A percentile compares a stretch with the other conserved stretches of the same genome.
Evolutionary conservation across 1,140 invertebrate species (phyloP).

Genomic region (Aplysia californica): DNA sequence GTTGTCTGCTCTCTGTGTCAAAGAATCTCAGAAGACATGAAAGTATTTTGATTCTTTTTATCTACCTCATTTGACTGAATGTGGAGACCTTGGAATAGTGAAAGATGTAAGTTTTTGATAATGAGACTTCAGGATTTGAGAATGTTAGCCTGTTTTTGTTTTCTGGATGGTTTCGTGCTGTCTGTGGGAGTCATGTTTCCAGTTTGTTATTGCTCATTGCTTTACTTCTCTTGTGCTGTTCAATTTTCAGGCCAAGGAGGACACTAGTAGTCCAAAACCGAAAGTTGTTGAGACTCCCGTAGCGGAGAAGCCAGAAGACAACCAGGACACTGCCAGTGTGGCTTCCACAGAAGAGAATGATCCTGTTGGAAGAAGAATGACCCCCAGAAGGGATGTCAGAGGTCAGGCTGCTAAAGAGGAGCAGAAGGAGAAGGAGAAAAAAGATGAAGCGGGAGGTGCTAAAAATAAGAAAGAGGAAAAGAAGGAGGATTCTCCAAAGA

Average conservation of each 20-base stretch:
- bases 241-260: constrained; percentile 31
- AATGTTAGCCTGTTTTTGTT: neutral
- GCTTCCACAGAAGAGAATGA: neutral
- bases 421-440: constrained; percentile 26
- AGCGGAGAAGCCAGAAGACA: constrained; percentile 17
- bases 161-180: no score
- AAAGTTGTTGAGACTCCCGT: neutral
- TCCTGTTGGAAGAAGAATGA: constrained; percentile 6
- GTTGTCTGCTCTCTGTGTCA: no score
- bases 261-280: neutral
- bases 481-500: neutral
- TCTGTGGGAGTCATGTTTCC: neutral
- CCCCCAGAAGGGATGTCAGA: constrained; percentile 5
- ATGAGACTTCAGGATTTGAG: neutral
- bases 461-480: constrained; percentile 24
- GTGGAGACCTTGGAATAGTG: no score
- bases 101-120: no score
- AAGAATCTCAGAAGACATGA: no score
- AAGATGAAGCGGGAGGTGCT: constrained; percentile 21
- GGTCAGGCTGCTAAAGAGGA: constrained; percentile 16
- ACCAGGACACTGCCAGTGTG: neutral
- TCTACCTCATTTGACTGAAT: no score
- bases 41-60: no score
- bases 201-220: neutral
- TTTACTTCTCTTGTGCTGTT: neutral